Base-by-base conservation (phyloP, 1,140 invertebrate species). In the Helicoverpa zea region DNA sequence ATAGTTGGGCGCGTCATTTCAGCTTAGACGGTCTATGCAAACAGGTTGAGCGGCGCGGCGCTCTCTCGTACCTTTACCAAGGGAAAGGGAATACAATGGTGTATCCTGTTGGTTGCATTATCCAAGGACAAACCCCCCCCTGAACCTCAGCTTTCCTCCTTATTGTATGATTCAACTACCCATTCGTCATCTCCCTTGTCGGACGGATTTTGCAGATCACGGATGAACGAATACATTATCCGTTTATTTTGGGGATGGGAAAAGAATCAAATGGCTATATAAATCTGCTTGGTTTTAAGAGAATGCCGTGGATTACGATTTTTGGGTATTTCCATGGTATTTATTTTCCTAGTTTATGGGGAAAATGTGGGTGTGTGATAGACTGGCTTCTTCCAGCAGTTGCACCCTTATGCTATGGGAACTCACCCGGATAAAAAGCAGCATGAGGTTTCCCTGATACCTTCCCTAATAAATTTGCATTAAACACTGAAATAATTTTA, bases 161-260 rank as follows among this genome's bases (percentile, higher is more conserved):
- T 86, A 84, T 86, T 86, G 82, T 86, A 76, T 82, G 82, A 86
- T 86, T 86, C 81, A 79, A 75, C 78, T 86, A 73, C 49, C 74
- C 84, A 84, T 86, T 86, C 83, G 82, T 86, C 83, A 87, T 86
- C 75, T 76, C 76, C 54, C 74, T 49, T 77, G 68, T 86, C 79
- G 68, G 72, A 75, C 79, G 68, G 72, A 75, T 82, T 84, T 76
- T 70, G 74, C 76, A 70, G 63, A 81, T 81, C 79, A 75, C 59
- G 73, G 74, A 61, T 64, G 64, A 70, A 23, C 76, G 83, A 80
- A 87, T 87, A 82, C 82, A 80, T 87, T 83, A 85, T 81, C 79
- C 77, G 35, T 77, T 83, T 61, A 63, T 64, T 80, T 81, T 83
- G 80, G 83, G 79, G 59, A 81, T 80, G 78, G 75, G 72, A 81